A percentile compares a stretch with the other conserved stretches of the same genome.
phyloP scores from a whole-genome alignment of 2,888 invertebrate species.

The Agriopis marginaria region DNA sequence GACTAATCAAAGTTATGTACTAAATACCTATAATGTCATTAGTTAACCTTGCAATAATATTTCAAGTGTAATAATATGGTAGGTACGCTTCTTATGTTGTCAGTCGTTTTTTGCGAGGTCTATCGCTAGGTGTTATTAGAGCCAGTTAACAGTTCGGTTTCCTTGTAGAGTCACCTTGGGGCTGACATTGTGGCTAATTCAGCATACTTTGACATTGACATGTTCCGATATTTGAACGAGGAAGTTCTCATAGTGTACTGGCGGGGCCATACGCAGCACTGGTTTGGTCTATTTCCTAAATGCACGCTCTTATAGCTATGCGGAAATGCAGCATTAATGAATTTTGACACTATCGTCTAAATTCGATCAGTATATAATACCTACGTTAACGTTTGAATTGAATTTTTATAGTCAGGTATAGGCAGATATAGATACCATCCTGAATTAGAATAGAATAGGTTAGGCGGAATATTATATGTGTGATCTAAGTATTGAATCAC shows the following conservation, averaged over 20 bases:
- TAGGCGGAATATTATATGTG: constrained; percentile 49
- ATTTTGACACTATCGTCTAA: constrained; percentile 18
- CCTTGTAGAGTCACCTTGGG: constrained; percentile 74
- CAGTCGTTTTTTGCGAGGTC: constrained; percentile 46
- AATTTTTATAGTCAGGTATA: background rate
- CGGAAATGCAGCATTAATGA: constrained; percentile 39
- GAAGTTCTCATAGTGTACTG: constrained; percentile 69
- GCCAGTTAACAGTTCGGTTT: constrained; percentile 59
- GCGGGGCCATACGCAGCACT: constrained; percentile 54
- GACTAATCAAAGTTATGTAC: background rate
- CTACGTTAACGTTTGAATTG: background rate
- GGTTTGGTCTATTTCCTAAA: constrained; percentile 35
- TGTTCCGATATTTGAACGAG: constrained; percentile 77
- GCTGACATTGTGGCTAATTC: constrained; percentile 80
- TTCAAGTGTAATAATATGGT: constrained; percentile 28
- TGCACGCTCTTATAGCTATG: constrained; percentile 19
- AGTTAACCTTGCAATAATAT: constrained; percentile 34
- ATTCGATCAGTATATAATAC: background rate
- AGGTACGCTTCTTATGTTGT: constrained; percentile 27
- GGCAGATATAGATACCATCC: constrained; percentile 1
- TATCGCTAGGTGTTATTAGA: constrained; percentile 53
- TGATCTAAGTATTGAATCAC: constrained; percentile 61
- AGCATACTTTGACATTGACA: constrained; percentile 79
- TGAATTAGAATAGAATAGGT: constrained; percentile 39
- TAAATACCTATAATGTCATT: background rate